Percentiles rank a stretch among this genome's conserved stretches.
Evolutionary conservation across 2,797 vertebrate species (phyloP).

Genomic region (Hybognathus amarus): DNA sequence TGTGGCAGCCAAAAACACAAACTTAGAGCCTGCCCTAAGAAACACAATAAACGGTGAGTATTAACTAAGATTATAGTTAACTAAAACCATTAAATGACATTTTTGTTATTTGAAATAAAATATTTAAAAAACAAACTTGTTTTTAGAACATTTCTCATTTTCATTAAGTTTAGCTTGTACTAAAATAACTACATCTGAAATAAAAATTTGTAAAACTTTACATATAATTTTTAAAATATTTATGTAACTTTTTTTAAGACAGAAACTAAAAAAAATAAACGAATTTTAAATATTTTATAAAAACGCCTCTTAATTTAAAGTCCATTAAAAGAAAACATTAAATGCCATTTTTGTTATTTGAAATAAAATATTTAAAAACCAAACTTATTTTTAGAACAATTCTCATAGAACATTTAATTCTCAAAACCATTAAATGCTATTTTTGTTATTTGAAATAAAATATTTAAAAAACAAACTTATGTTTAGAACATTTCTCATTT

Average conservation of each 20-base stretch:
- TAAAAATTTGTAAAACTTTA: no score
- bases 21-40: slow-evolving; percentile 80
- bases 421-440: neutral
- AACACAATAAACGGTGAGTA: slow-evolving; percentile 37
- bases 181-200: neutral
- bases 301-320: neutral
- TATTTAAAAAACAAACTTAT: no score
- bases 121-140: no score
- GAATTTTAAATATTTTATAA: neutral
- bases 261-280: no score
- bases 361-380: no score
- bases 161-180: neutral
- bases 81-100: neutral
- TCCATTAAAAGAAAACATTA: no score
- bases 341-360: no score
- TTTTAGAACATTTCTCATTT: neutral
- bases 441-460: neutral
- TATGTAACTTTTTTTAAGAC: neutral
- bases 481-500: no score
- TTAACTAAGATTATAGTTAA: neutral
- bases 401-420: no score
- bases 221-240: no score
- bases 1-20: slow-evolving; percentile 87
- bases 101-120: neutral
- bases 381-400: no score